Percentiles rank a stretch among this genome's conserved stretches.
phyloP scores from a whole-genome alignment of 2,888 invertebrate species.

The Cactoblastis cactorum region DNA sequence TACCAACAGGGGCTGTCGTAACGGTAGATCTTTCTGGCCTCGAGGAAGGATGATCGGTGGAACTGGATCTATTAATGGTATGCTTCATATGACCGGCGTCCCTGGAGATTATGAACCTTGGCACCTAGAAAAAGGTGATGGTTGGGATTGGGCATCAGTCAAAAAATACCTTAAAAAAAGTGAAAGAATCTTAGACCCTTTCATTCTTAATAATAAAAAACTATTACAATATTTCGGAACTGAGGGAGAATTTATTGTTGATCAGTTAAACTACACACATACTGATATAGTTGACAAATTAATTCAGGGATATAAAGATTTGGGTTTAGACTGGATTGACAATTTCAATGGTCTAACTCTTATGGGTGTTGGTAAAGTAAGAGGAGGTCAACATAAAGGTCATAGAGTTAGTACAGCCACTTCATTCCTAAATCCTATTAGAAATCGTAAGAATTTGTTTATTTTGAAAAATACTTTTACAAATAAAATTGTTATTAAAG shows the following conservation, averaged over 20 bases:
- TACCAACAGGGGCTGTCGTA: slow-evolving; percentile 42
- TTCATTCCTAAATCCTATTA: slow-evolving; percentile 59
- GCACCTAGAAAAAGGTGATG: slow-evolving; percentile 51
- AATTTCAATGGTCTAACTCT: slow-evolving; percentile 66
- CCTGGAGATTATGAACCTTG: slow-evolving; percentile 57
- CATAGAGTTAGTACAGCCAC: slow-evolving; percentile 77
- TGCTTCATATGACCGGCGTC: slow-evolving; percentile 62
- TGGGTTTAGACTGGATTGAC: slow-evolving; percentile 66
- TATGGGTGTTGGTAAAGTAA: slow-evolving; percentile 75
- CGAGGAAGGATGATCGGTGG: slow-evolving; percentile 64
- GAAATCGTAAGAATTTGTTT: slow-evolving; percentile 51
- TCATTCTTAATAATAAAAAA: slow-evolving; percentile 53
- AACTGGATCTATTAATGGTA: slow-evolving; percentile 64
- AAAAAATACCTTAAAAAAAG: slow-evolving; percentile 64
- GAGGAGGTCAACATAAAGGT: slow-evolving; percentile 71
- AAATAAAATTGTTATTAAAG: slow-evolving; percentile 39
- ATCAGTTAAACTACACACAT: slow-evolving; percentile 66
- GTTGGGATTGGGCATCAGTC: slow-evolving; percentile 63
- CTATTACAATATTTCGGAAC: slow-evolving; percentile 60
- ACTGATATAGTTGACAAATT: slow-evolving; percentile 49
- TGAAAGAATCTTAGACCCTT: slow-evolving; percentile 60
- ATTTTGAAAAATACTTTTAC: slow-evolving; percentile 55
- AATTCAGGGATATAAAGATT: slow-evolving; percentile 63
- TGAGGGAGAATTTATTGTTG: slow-evolving; percentile 71
- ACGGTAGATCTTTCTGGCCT: slow-evolving; percentile 60